Base-by-base conservation (phyloP, 2,797 vertebrate species). In the Halcyon badia region DNA sequence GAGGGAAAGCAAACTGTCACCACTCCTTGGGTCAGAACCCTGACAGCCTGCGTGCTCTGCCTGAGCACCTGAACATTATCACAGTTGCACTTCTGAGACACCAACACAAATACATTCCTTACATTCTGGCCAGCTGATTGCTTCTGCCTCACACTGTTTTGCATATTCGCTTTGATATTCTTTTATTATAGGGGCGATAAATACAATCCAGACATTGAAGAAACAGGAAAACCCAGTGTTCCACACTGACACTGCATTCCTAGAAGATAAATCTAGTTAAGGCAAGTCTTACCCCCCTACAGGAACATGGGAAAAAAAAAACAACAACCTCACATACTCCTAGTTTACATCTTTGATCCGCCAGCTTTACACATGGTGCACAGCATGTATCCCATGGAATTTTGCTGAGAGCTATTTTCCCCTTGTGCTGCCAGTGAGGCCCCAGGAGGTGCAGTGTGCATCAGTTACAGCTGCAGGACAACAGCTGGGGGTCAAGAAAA, bases 401-500 rank as follows among this genome's bases (percentile, higher is more conserved):
- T 95, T 80, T 4, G 19, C 86, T 60, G 41, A 61, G 66, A n/a
- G 68, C 30, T 79, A 0, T 88, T 92, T 90, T 84, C 57, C 49
- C 33, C 58, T 77, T 0, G 0, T 68, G 57, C 78, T 93, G 64
- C n/a, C 71, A 77, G 57, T 51, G 25, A 54, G 44, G 87, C 14
- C 10, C 52, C 80, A n/a, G 64, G 88, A 85, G 64, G 37, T 87
- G 48, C 14, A 46, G 22, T 6, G 20, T 14, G 39, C 0, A 1
- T 84, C 71, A 84, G 22, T 79, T 79, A 37, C 77, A 84, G 83
- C 90, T 76, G 51, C 66, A 70, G 62, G 65, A 76, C 79, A 85
- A 42, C 79, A 89, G 89, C 85, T 88, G 68, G 30, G 41, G 60
- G 71, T 78, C 86, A 92, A 35, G 60, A 79, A 89, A 90, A 80